These are phyloP conservation scores for Anthophora plumipes DNA, from an alignment of 2,888 invertebrate genomes.

Conservation along the genomic window DNA sequence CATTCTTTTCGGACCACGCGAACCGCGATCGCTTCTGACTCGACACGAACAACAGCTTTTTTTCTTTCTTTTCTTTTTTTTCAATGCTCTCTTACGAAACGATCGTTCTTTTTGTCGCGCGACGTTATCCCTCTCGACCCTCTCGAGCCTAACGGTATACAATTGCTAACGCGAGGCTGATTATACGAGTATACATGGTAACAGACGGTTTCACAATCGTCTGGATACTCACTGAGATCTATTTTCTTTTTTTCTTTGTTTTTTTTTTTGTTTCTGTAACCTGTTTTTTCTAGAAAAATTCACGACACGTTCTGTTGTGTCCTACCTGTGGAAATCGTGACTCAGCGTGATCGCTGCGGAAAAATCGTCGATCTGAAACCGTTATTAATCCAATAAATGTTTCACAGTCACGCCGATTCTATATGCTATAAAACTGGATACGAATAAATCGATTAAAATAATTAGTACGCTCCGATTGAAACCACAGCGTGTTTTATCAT, in stretches of 20 bases:
- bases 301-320: conserved; percentile 27
- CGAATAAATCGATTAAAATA: conserved; percentile 24
- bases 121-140: conserved; percentile 38
- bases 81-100: conserved; percentile 33
- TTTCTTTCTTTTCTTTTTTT: too few species aligned
- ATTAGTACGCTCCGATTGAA: conserved; percentile 18
- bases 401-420: conserved; percentile 12
- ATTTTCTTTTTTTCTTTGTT: neutral
- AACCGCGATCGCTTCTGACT: conserved; percentile 27
- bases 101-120: conserved; percentile 34
- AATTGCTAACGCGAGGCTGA: conserved; percentile 3
- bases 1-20: conserved; percentile 1
- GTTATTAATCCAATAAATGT: conserved; percentile 44
- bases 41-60: conserved; percentile 44
- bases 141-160: conserved; percentile 26
- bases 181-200: neutral
- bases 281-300: neutral
- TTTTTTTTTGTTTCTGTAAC: too few species aligned
- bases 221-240: neutral
- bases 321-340: conserved; percentile 50
- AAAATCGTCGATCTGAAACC: conserved; percentile 62
- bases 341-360: conserved; percentile 37
- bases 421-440: conserved; percentile 20
- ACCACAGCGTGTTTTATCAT: conserved; percentile 2
- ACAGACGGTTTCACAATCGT: neutral